These are phyloP conservation scores for Melanotaenia duboulayi DNA, from an alignment of 2,113 vertebrate species.

Conservation along the genomic window DNA sequence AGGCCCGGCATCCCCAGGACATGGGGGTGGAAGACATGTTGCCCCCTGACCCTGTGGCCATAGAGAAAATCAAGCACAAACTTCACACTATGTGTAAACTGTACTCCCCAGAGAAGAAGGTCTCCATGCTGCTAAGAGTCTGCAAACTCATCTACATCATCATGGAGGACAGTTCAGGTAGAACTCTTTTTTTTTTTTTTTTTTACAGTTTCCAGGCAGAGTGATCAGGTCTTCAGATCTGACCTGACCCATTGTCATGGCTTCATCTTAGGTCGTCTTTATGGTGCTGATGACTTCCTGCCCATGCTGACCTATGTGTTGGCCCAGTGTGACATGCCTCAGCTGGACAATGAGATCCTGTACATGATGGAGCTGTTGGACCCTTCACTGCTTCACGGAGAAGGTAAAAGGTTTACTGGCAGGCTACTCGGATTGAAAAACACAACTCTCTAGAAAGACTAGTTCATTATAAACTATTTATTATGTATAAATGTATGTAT, in stretches of 20 bases:
- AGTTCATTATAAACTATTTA: too few relatives aligned
- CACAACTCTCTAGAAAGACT: too few relatives aligned
- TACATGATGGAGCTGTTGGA: conserved; percentile 99
- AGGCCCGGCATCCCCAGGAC: conserved; percentile 90
- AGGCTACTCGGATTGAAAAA: too few relatives aligned
- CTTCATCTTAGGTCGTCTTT: conserved; percentile 90
- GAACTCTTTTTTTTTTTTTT: too few relatives aligned
- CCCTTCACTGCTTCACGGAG: conserved; percentile 92
- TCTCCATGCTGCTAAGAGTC: conserved; percentile 90
- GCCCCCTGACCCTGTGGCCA: conserved; percentile 89
- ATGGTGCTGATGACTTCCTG: conserved; percentile 96
- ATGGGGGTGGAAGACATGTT: conserved; percentile 90
- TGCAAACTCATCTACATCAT: conserved; percentile 97
- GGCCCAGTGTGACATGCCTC: conserved; percentile 95
- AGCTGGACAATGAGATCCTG: conserved; percentile 93
- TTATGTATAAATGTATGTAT: too few relatives aligned
- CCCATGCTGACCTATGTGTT: conserved; percentile 96
- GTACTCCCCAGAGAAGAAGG: conserved; percentile 98
- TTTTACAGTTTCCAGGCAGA: conserved; percentile 23
- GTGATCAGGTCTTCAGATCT: neutral
- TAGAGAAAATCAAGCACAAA: conserved; percentile 95
- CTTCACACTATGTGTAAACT: conserved; percentile 94
- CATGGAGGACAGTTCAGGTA: conserved; percentile 98
- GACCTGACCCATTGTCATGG: conserved; percentile 6
- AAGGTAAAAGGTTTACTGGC: too few relatives aligned